phyloP scores from a whole-genome alignment of 2,113 vertebrate genomes.

The Archilochus colubris region DNA sequence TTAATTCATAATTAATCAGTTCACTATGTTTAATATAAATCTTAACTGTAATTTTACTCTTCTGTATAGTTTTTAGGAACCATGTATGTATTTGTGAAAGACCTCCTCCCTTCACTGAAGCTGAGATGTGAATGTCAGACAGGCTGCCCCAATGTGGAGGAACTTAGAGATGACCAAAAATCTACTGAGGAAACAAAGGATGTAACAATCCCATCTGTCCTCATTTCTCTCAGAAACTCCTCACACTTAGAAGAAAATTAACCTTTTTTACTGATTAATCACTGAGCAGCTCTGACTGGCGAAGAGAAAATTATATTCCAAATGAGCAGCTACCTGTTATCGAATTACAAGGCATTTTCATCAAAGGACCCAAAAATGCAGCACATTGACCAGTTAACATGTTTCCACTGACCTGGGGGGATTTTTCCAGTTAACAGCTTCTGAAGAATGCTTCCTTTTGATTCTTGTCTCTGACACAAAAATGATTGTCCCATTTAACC shows the following conservation, averaged over 20 bases:
- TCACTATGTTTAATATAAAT: neutral
- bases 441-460: conserved; percentile 78
- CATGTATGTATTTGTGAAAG: neutral
- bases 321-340: conserved; percentile 70
- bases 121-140: neutral
- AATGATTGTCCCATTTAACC: conserved; percentile 78
- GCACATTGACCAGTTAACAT: conserved; percentile 65
- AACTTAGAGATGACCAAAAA: neutral
- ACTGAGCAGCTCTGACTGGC: conserved; percentile 48
- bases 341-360: conserved; percentile 76
- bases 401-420: conserved; percentile 65
- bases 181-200: conserved; percentile 5
- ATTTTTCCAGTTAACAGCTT: conserved; percentile 74
- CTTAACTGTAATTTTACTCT: neutral
- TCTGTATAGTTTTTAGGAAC: neutral
- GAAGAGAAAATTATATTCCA: conserved; percentile 68
- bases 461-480: conserved; percentile 78
- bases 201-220: neutral
- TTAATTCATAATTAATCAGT: neutral
- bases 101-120: neutral
- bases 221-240: conserved; percentile 15
- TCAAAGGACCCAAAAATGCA: conserved; percentile 70
- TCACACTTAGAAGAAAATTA: conserved; percentile 46
- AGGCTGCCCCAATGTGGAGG: neutral
- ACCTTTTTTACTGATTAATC: conserved; percentile 65